Base-by-base conservation (phyloP, 1,140 invertebrate species). In the Drosophila guanche region DNA sequence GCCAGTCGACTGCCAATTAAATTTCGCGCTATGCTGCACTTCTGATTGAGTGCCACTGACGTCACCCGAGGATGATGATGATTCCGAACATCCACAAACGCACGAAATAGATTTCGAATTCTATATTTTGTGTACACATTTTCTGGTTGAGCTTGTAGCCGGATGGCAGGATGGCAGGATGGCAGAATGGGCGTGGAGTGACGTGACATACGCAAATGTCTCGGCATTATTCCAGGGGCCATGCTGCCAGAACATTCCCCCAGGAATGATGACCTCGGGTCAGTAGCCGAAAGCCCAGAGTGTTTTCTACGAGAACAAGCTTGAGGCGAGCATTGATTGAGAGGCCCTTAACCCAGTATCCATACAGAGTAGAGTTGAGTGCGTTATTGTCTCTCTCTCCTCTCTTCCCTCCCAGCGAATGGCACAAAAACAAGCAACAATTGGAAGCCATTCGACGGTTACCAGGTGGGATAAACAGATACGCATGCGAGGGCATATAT, bases 1-100 rank as follows among this genome's bases (percentile, higher is more conserved):
- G 33, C 33, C 45, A 50, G 53, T 59, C 66, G 54, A 43, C 37
- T 83, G 79, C 74, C 79, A 81, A 83, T 81, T 81, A 83, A 67
- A 81, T 80, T 78, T 74, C 57, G 37, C 61, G 79, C 79, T 62
- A 70, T 76, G 61, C 50, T 83, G 72, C 63, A 79, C 70, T 74
- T 37, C 54, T 79, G 79, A 75, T 83, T 69, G 65, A 62, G 60
- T 61, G 62, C 40, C 33, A 27, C 45, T 66, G 78, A 83, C 79
- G 78, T 81, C 78, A 80, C 50, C 50, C 10, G 25, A 68, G 66
- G 16, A 20, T 20, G 16, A 20, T 20, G 16, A 68, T 68, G 27
- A 12, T 12, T 12, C 10, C 10, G 1, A 68, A 50, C 62, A 55
- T 10, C 29, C 47, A 68, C 50, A 56, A 67, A 68, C 50, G 65